Percentiles rank a stretch among this genome's conserved stretches.
Evolutionary conservation across 1,140 invertebrate species (phyloP).

Genomic region (Drosophila murphyi): DNA sequence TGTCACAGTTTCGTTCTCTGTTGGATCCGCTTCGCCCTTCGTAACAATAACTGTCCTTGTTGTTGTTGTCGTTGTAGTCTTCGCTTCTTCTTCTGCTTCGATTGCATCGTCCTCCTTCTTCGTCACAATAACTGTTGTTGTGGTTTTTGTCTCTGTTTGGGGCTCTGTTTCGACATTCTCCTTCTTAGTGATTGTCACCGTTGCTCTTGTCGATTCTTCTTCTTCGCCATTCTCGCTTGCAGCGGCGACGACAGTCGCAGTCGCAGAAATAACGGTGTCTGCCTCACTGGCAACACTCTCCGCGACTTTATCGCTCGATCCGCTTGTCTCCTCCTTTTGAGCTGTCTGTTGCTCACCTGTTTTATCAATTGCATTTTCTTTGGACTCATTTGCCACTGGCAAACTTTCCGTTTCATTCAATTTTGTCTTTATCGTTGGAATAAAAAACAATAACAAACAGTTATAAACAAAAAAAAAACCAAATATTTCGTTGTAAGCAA

Average conservation of each 20-base stretch:
- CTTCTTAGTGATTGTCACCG: not conserved
- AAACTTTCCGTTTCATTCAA: slow-evolving; percentile 18
- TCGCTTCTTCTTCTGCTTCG: not conserved
- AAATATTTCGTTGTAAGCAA: not conserved
- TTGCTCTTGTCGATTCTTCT: not conserved
- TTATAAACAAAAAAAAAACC: not conserved
- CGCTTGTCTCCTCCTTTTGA: not conserved
- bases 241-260: not conserved
- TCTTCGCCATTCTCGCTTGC: not conserved
- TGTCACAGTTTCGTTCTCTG: not conserved
- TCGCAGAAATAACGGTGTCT: too few species aligned
- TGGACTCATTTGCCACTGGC: slow-evolving; percentile 6
- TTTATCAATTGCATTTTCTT: slow-evolving; percentile 17
- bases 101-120: not conserved
- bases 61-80: slow-evolving; percentile 13
- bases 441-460: slow-evolving; percentile 17
- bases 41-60: not conserved
- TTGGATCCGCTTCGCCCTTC: not conserved
- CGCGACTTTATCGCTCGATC: not conserved
- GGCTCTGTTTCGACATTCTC: not conserved
- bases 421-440: slow-evolving; percentile 35
- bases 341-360: not conserved
- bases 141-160: not conserved
- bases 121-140: not conserved
- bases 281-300: not conserved